Conservation (phyloP, 2,797 vertebrate species). For the Lepidocolaptes lacrymiger region DNA sequence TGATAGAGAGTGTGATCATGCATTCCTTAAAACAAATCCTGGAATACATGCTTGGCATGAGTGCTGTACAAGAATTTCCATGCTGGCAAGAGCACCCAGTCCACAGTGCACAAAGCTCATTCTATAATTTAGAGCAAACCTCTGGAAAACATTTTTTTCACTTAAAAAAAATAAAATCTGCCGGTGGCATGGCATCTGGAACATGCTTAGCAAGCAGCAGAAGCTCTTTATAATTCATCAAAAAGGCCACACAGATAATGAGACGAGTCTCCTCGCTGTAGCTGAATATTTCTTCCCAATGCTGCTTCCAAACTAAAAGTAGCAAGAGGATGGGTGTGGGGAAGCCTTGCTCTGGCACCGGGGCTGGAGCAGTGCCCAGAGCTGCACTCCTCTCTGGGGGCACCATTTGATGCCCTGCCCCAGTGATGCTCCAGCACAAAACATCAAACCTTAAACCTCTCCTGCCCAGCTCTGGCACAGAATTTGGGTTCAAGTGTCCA, state of each 20-base stretch:
- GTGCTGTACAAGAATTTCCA: neutral
- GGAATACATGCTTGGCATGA: neutral
- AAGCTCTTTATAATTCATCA: constrained; percentile 68
- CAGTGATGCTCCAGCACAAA: neutral
- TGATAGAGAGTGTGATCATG: neutral
- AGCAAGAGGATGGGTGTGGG: accelerated
- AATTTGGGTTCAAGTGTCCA: neutral
- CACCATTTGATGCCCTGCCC: neutral
- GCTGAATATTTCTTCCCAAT: neutral
- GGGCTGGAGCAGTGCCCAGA: neutral
- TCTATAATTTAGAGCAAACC: neutral
- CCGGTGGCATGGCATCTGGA: neutral
- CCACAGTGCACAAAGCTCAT: neutral
- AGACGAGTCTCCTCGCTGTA: neutral
- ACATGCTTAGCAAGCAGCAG: constrained; percentile 9
- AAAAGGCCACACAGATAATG: constrained; percentile 46
- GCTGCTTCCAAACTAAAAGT: neutral
- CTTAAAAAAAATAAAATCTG: constrained; percentile 2
- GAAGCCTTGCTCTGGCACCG: accelerated
- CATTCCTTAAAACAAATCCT: neutral
- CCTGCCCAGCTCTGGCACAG: neutral
- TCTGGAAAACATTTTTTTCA: neutral
- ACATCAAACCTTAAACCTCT: neutral
- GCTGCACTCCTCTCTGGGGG: accelerated
- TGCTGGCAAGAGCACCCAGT: neutral